Evolutionary conservation across 2,888 invertebrate genomes (phyloP).

Genomic region (Encarsia formosa): DNA sequence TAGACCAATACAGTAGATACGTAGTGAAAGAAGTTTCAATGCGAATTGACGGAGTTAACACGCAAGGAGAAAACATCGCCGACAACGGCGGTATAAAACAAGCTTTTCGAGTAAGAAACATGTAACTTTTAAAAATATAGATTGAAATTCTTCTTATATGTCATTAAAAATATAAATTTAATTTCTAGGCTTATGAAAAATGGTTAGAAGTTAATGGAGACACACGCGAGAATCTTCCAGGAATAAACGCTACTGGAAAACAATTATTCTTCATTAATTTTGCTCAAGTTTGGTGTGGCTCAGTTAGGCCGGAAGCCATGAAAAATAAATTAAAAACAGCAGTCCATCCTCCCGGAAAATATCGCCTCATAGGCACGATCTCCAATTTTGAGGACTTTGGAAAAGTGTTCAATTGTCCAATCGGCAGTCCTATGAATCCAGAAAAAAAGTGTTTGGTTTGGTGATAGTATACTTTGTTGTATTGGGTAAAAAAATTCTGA

Average conservation of each 20-base stretch:
- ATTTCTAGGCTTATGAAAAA: conserved; percentile 69
- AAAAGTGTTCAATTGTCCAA: conserved; percentile 65
- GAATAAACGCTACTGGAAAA: conserved; percentile 69
- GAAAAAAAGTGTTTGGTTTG: conserved; percentile 73
- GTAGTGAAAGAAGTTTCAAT: conserved; percentile 75
- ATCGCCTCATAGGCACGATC: conserved; percentile 73
- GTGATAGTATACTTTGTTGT: conserved; percentile 29
- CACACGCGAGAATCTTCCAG: conserved; percentile 63
- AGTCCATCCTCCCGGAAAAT: conserved; percentile 78
- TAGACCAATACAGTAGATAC: conserved; percentile 80
- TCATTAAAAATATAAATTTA: conserved; percentile 37
- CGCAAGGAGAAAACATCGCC: conserved; percentile 90
- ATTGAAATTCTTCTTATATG: neutral
- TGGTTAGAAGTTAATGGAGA: conserved; percentile 66
- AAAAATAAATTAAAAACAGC: conserved; percentile 77
- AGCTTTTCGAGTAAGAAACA: conserved; percentile 60
- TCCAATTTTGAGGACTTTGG: conserved; percentile 77
- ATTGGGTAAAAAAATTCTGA: neutral
- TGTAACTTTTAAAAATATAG: no score
- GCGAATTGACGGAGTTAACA: conserved; percentile 72
- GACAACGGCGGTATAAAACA: conserved; percentile 95
- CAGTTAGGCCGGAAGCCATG: conserved; percentile 76
- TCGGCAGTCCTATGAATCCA: conserved; percentile 78
- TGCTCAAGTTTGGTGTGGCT: conserved; percentile 82
- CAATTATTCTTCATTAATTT: conserved; percentile 90